Conservation (phyloP, 2,113 vertebrate species). For the Nothobranchius furzeri region DNA sequence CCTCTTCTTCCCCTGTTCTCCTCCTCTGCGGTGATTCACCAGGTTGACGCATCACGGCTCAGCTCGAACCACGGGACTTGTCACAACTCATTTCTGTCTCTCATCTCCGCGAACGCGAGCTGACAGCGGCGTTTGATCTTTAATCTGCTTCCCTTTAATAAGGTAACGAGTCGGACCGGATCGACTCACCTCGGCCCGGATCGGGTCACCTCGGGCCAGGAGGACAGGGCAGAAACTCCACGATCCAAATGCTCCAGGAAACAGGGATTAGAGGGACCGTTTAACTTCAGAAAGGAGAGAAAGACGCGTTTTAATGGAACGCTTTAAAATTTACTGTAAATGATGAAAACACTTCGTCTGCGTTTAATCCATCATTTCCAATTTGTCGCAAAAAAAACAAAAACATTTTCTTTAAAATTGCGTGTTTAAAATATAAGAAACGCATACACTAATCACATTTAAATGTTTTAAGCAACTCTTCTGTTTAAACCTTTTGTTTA, state of each 20-base stretch:
- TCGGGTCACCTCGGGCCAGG: conserved; percentile 23
- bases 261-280: neutral
- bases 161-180: conserved; percentile 21
- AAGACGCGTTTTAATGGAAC: too few species aligned
- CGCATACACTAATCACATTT: too few species aligned
- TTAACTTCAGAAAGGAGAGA: too few species aligned
- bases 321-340: too few species aligned
- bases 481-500: neutral
- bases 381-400: too few species aligned
- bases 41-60: conserved; percentile 73
- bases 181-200: conserved; percentile 15
- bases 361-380: too few species aligned
- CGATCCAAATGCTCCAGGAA: conserved; percentile 17
- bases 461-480: too few species aligned
- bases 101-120: conserved; percentile 12
- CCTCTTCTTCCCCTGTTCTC: conserved; percentile 57
- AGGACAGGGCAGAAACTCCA: conserved; percentile 10
- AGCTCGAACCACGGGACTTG: conserved; percentile 73
- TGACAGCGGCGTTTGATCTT: conserved; percentile 63
- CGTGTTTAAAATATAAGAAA: too few species aligned
- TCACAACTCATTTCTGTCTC: conserved; percentile 65
- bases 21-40: conserved; percentile 74
- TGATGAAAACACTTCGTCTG: too few species aligned
- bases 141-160: conserved; percentile 48
- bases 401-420: too few species aligned